phyloP scores from a whole-genome alignment of 2,797 vertebrate genomes.

The Monodelphis domestica region DNA sequence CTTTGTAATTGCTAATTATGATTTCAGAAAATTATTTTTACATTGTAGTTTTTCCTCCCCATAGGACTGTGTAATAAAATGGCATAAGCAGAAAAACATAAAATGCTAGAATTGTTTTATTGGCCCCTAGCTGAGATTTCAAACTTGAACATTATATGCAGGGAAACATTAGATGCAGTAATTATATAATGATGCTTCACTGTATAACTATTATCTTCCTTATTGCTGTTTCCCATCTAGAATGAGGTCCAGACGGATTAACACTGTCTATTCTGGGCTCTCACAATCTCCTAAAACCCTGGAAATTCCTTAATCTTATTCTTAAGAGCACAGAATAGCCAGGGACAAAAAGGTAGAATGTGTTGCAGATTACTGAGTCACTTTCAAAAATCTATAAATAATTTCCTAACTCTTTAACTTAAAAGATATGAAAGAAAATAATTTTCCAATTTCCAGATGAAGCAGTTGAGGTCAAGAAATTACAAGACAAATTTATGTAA shows the following conservation, averaged over 20 bases:
- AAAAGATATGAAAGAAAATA: not conserved
- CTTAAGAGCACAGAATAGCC: no score
- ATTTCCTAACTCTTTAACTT: not conserved
- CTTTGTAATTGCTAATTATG: slow-evolving; percentile 31
- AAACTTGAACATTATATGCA: slow-evolving; percentile 35
- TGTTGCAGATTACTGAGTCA: not conserved
- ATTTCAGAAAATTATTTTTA: slow-evolving; percentile 64
- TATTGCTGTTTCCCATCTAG: not conserved
- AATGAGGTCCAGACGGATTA: not conserved
- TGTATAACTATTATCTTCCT: slow-evolving; percentile 30
- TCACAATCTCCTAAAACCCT: not conserved
- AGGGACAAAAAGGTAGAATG: not conserved
- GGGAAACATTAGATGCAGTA: slow-evolving; percentile 43
- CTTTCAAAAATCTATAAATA: not conserved
- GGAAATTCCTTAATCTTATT: not conserved
- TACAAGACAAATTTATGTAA: not conserved
- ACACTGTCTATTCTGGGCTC: not conserved
- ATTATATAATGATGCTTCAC: slow-evolving; percentile 36
- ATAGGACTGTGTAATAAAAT: slow-evolving; percentile 69
- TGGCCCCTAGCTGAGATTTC: slow-evolving; percentile 62
- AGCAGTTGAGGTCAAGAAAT: not conserved
- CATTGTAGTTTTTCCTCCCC: slow-evolving; percentile 24
- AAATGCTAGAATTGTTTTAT: slow-evolving; percentile 56
- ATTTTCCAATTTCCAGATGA: not conserved
- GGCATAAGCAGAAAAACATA: slow-evolving; percentile 72